These are phyloP conservation scores for Platycnemis pennipes DNA, from an alignment of 2,888 invertebrate genomes.

Conservation along the genomic window DNA sequence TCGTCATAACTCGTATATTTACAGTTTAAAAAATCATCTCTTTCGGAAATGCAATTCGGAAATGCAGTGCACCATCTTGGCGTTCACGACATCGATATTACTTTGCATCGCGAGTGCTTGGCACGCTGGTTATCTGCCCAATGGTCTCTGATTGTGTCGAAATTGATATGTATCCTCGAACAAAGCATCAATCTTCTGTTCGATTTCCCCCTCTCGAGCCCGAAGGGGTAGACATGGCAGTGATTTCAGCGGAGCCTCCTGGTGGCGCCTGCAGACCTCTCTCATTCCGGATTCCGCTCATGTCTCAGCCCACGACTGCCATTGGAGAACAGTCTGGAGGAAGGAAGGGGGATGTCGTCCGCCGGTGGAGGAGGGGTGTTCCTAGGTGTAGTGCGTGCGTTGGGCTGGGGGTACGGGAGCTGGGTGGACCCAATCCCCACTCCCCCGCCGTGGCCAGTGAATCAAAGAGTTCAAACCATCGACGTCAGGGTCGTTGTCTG, in stretches of 20 bases:
- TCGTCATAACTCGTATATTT: background rate
- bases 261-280: constrained; percentile 35
- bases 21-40: background rate
- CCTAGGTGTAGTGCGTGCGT: background rate
- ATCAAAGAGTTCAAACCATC: background rate
- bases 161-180: background rate
- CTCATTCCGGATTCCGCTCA: constrained; percentile 26
- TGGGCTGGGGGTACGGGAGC: background rate
- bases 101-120: too few relatives aligned
- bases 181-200: background rate
- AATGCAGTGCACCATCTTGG: too few relatives aligned
- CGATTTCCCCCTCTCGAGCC: background rate
- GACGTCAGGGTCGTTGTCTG: background rate
- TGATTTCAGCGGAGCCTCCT: background rate
- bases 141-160: too few relatives aligned
- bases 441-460: background rate
- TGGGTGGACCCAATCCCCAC: constrained; percentile 36
- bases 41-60: too few relatives aligned
- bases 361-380: background rate
- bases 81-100: too few relatives aligned
- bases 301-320: background rate
- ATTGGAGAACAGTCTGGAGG: background rate
- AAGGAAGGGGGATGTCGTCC: background rate
- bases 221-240: background rate
- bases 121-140: too few relatives aligned